Conservation (phyloP, 2,797 vertebrate genomes). For the Pampus argenteus region DNA sequence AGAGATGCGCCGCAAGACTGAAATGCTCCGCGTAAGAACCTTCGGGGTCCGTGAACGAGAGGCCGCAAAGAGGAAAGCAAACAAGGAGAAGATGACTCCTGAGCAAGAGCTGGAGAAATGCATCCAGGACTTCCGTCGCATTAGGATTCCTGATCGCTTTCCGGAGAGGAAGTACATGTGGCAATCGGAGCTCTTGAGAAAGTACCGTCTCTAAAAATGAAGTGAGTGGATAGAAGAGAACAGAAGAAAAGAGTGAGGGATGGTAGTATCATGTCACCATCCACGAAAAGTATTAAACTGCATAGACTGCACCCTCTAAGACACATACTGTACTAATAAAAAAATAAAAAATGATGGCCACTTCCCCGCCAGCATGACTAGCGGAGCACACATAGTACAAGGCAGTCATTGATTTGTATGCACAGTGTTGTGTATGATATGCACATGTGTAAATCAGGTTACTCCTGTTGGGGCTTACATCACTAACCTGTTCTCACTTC, state of each 20-base stretch:
- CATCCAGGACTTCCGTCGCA: constrained; percentile 98
- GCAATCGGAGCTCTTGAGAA: constrained; percentile 96
- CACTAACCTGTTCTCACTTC: constrained; percentile 49
- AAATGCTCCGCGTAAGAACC: constrained; percentile 94
- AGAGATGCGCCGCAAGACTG: constrained; percentile 94
- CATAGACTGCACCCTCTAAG: constrained; percentile 64
- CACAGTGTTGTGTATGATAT: constrained; percentile 74
- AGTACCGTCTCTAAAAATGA: constrained; percentile 90
- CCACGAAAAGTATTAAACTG: constrained; percentile 54
- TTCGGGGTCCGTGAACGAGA: constrained; percentile 91
- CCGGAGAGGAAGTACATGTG: constrained; percentile 96
- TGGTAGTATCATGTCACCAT: constrained; percentile 35
- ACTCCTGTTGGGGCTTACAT: constrained; percentile 70
- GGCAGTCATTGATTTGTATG: constrained; percentile 67
- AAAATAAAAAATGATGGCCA: constrained; percentile 42
- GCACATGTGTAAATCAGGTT: constrained; percentile 79
- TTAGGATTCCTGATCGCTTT: constrained; percentile 96
- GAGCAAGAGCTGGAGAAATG: constrained; percentile 98
- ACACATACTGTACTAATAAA: constrained; percentile 73
- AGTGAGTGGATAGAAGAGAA: constrained; percentile 6
- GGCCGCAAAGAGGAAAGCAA: constrained; percentile 91
- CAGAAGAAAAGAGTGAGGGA: constrained; percentile 12
- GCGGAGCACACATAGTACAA: constrained; percentile 67
- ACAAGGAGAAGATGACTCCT: constrained; percentile 96
- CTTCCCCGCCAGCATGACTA: constrained; percentile 66